Evolutionary conservation across 2,113 vertebrate genomes (phyloP).

Genomic region (Chaetodon trifascialis): DNA sequence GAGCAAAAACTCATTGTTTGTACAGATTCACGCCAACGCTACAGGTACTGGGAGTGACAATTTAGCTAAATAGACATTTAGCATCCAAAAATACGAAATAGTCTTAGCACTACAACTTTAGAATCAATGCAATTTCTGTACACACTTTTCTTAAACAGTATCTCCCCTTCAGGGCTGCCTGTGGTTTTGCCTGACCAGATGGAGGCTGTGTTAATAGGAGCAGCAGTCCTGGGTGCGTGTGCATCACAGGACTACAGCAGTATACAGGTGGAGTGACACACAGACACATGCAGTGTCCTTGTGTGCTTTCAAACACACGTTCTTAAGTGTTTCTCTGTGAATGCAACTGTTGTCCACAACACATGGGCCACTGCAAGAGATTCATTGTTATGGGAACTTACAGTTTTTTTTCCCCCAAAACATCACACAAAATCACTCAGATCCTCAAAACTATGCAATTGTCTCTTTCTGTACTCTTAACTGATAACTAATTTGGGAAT

Average conservation of each 20-base stretch:
- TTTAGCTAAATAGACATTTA: neutral
- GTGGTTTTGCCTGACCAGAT: slow-evolving; percentile 91
- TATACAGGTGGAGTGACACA: slow-evolving; percentile 87
- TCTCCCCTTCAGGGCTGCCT: slow-evolving; percentile 86
- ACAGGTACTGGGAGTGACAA: slow-evolving; percentile 82
- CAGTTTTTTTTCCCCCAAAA: too few relatives aligned
- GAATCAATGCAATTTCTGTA: neutral
- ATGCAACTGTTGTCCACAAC: neutral
- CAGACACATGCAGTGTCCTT: neutral
- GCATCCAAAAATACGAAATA: neutral
- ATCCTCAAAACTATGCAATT: too few relatives aligned
- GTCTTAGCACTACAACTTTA: neutral
- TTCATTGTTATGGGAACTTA: neutral
- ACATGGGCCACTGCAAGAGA: neutral
- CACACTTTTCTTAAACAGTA: neutral
- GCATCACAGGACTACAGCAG: slow-evolving; percentile 91
- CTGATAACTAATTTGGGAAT: too few relatives aligned
- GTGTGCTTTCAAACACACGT: neutral
- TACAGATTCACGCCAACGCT: slow-evolving; percentile 93
- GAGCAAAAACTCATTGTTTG: slow-evolving; percentile 95
- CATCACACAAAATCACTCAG: too few relatives aligned
- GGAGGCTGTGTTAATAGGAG: slow-evolving; percentile 94
- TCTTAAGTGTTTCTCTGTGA: neutral
- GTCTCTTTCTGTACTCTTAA: too few relatives aligned
- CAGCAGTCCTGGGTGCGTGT: slow-evolving; percentile 93